Conservation (phyloP, 1,140 invertebrate species). For the Eueides isabella region DNA sequence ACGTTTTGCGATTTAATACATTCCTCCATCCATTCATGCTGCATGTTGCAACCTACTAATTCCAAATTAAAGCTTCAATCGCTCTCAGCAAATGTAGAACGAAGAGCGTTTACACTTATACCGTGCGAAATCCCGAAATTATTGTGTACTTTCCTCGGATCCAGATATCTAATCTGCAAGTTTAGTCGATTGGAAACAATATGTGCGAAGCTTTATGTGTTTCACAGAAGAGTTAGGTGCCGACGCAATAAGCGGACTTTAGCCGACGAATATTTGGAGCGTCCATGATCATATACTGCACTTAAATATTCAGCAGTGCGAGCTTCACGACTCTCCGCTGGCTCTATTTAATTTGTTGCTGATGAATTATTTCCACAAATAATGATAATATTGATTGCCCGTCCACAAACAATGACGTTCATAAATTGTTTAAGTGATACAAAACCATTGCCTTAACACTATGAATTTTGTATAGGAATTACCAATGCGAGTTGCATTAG, state of each 20-base stretch:
- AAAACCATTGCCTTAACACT: slow-evolving; percentile 10
- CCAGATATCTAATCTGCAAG: slow-evolving; percentile 51
- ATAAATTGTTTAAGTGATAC: slow-evolving; percentile 14
- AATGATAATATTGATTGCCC: not conserved
- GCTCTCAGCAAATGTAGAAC: slow-evolving; percentile 46
- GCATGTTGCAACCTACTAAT: slow-evolving; percentile 46
- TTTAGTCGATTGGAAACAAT: slow-evolving; percentile 44
- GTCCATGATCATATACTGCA: slow-evolving; percentile 9
- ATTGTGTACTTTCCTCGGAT: slow-evolving; percentile 53
- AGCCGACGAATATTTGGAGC: slow-evolving; percentile 19
- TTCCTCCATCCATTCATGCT: slow-evolving; percentile 36
- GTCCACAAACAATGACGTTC: not conserved
- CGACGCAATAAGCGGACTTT: slow-evolving; percentile 30
- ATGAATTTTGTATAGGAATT: slow-evolving; percentile 13
- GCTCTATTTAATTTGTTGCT: not conserved
- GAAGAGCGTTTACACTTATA: slow-evolving; percentile 49
- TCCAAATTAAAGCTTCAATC: slow-evolving; percentile 51
- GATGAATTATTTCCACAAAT: not conserved
- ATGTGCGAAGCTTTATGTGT: slow-evolving; percentile 43
- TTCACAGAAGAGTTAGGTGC: slow-evolving; percentile 40
- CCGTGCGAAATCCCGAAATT: slow-evolving; percentile 48
- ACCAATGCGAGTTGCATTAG: slow-evolving; percentile 5
- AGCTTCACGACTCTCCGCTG: not conserved
- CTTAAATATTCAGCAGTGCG: slow-evolving; percentile 30
- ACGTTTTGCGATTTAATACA: slow-evolving; percentile 39